These are phyloP conservation scores for Physeter macrocephalus DNA, from an alignment of 2,113 vertebrate species.

Conservation along the genomic window DNA sequence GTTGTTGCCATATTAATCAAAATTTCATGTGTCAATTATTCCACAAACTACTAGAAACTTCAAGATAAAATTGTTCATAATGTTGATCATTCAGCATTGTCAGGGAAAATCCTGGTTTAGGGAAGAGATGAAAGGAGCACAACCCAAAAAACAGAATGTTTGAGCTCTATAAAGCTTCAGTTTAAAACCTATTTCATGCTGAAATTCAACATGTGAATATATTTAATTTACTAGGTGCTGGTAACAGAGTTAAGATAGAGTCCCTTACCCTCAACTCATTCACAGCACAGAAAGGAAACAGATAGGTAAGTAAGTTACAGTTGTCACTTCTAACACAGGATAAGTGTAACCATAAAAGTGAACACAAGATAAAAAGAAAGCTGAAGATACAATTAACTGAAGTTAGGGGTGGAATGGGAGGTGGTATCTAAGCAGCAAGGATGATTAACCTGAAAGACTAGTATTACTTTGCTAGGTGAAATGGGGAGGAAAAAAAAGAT, in stretches of 20 bases:
- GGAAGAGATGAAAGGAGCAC: constrained; percentile 19
- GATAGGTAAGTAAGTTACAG: not conserved
- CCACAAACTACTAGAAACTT: constrained; percentile 1
- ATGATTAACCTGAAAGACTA: constrained; percentile 8
- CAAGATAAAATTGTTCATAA: not conserved
- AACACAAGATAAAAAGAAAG: constrained; percentile 22
- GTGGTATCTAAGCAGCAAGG: not conserved
- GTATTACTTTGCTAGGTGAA: not conserved
- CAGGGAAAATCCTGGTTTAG: not conserved
- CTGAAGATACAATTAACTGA: not conserved
- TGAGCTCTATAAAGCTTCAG: not conserved
- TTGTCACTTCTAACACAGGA: not conserved
- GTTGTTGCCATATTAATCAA: not conserved
- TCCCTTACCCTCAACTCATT: not conserved
- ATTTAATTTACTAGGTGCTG: not conserved
- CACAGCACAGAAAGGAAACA: constrained; percentile 20
- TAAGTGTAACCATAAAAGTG: not conserved
- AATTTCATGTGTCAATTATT: not conserved
- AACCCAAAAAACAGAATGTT: not conserved
- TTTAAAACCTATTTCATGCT: constrained; percentile 34
- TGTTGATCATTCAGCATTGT: not conserved
- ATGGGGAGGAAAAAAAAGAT: not conserved
- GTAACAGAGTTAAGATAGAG: not conserved
- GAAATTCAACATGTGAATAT: not conserved
- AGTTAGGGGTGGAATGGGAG: not conserved